Percentiles rank a stretch among this genome's conserved stretches.
Conservation (phyloP, 2,888 invertebrate species). For the Lasioglossum figueresi region DNA sequence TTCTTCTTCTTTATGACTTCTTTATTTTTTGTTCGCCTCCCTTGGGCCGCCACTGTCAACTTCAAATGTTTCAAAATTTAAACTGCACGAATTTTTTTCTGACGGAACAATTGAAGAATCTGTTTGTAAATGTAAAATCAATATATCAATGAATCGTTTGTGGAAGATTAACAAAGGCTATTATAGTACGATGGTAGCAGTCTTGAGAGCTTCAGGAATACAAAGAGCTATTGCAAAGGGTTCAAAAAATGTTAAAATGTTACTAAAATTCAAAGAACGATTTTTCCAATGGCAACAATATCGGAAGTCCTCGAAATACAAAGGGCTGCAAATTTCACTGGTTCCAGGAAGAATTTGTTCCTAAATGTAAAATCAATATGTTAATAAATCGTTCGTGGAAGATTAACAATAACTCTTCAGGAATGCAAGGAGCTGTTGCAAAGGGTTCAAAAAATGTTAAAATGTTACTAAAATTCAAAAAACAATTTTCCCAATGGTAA, state of each 20-base stretch:
- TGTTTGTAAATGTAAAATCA: not conserved
- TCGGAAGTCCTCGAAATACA: too few species aligned
- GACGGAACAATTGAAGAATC: not conserved
- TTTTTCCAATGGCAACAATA: not conserved
- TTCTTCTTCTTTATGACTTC: slow-evolving; percentile 1
- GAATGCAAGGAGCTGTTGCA: not conserved
- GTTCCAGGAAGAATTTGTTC: not conserved
- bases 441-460: too few species aligned
- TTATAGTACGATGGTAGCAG: too few species aligned
- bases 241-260: too few species aligned
- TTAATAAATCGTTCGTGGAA: too few species aligned
- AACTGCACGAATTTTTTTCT: not conserved
- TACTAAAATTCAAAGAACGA: too few species aligned
- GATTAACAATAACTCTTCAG: too few species aligned
- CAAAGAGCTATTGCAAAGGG: not conserved
- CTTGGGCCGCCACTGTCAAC: not conserved
- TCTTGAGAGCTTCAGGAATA: too few species aligned
- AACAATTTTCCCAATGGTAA: not conserved
- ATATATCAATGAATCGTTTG: not conserved
- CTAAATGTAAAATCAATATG: too few species aligned
- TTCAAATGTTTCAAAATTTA: not conserved
- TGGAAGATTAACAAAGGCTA: not conserved
- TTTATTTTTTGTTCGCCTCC: not conserved
- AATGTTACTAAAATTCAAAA: too few species aligned
- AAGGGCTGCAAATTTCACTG: not conserved